Evolutionary conservation across 2,113 vertebrate species (phyloP), one percentile per base, ranked within the genome.

Genomic region (Vireo altiloquus): DNA sequence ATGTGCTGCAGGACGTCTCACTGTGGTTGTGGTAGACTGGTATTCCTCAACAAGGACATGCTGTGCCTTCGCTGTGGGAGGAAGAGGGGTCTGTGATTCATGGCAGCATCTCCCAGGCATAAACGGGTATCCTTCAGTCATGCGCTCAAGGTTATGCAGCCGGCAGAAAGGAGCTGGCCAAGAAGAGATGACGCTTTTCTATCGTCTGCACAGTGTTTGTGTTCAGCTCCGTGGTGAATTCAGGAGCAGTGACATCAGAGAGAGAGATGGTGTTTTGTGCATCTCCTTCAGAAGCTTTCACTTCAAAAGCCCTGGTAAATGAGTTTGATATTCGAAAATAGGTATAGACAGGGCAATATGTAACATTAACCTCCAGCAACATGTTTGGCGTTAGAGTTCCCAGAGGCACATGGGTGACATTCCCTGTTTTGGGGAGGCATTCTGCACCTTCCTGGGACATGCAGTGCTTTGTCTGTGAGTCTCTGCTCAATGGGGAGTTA

Each of bases 51-150:
- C 72, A 97, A 92, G 93, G 95, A 92, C 53, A 21, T 5, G 1
- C 27, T 69, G 68, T 70, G 90, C 72, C 76, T 90, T 65, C 1
- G 1, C 77, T 76, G 85, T 54, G 61, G 64, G 78, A 91, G 85
- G 80, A 81, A 35, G 13, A 30, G 61, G 92, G 92, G 37, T 63
- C 71, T 65, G 59, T 95, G 94, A 92, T 94, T 94, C 90, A 72
- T 52, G 80, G 25, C 65, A 70, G 53, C 69, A 5, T 87, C 87
- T 96, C 81, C 78, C 79, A 85, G 85, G 59, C 52, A 35, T 24
- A 59, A 87, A 92, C 5, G 53, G 92, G 90, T 88, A 87, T 85
- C 93, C 92, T 89, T 94, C 87, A 86, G 3, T 82, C 82, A 23
- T 23, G 39, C 2, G 18, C 80, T 93, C 85, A 93, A 74, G 96